Evolutionary conservation across 2,888 invertebrate species (phyloP).

Genomic region (Brenthis hecate): DNA sequence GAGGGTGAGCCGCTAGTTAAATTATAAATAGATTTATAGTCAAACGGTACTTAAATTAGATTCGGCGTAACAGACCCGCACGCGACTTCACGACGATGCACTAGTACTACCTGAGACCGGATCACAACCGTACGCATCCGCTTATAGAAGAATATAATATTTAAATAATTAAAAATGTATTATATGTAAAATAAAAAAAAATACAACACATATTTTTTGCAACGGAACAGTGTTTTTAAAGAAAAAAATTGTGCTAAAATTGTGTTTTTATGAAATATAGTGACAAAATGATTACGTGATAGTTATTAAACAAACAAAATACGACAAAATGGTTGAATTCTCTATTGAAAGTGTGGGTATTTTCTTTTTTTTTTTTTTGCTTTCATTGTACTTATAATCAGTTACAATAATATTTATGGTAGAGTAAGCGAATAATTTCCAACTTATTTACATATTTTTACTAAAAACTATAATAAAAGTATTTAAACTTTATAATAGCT

Average conservation of each 20-base stretch:
- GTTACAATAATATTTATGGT: not conserved
- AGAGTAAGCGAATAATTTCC: no score
- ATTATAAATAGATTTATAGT: slow-evolving; percentile 20
- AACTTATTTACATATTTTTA: no score
- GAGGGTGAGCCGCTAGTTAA: not conserved
- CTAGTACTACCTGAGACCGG: slow-evolving; percentile 38
- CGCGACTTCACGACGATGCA: slow-evolving; percentile 25
- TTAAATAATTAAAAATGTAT: not conserved
- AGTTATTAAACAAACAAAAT: not conserved
- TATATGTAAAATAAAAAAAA: no score
- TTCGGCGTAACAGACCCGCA: slow-evolving; percentile 36
- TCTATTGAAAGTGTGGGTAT: slow-evolving; percentile 67
- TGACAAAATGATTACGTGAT: slow-evolving; percentile 8
- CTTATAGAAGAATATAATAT: slow-evolving; percentile 13
- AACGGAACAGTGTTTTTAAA: no score
- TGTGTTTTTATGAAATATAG: not conserved
- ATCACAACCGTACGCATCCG: slow-evolving; percentile 51
- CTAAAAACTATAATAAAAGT: no score
- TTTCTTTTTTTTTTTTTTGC: not conserved
- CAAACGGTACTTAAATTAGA: slow-evolving; percentile 28
- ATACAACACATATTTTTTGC: no score
- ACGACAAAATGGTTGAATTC: slow-evolving; percentile 66
- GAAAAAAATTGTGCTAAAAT: no score
- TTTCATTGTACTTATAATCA: not conserved
- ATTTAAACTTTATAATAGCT: no score